Percentiles rank a stretch among this genome's conserved stretches.
Conservation (phyloP, 2,113 vertebrate species). For the Microcebus tavaratra region DNA sequence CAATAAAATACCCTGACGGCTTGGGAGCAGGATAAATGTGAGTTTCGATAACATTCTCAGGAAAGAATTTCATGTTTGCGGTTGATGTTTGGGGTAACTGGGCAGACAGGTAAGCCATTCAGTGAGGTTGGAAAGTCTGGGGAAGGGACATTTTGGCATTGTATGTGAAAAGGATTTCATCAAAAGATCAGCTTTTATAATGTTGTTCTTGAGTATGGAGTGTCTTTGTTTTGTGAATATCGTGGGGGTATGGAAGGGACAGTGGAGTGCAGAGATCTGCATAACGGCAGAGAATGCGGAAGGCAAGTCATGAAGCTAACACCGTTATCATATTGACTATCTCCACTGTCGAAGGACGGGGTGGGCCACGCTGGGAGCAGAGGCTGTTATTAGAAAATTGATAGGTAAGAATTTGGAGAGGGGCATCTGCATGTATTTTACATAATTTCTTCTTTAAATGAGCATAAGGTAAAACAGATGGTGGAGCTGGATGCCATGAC, state of each 20-base stretch:
- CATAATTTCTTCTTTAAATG: not conserved
- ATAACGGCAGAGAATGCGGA: fast-evolving
- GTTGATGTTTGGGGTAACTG: not conserved
- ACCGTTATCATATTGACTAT: too few relatives aligned
- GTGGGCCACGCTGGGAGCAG: not conserved
- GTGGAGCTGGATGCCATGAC: not conserved
- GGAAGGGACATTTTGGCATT: not conserved
- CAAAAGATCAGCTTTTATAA: not conserved
- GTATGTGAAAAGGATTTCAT: not conserved
- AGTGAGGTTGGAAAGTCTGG: not conserved
- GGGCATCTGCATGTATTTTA: too few relatives aligned
- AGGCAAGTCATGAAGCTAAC: not conserved
- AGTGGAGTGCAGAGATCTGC: too few relatives aligned
- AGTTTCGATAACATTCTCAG: not conserved
- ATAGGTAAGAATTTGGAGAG: not conserved
- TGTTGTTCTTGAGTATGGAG: not conserved
- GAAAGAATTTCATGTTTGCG: not conserved
- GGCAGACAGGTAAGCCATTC: not conserved
- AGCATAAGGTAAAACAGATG: not conserved
- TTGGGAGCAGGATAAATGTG: not conserved
- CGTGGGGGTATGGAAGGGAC: too few relatives aligned
- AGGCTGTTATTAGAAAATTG: not conserved
- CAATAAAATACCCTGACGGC: not conserved
- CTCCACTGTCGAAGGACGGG: not conserved
- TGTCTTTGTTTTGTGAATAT: not conserved